Base-by-base conservation (phyloP, 2,797 vertebrate species). In the Bradypodion ventrale region DNA sequence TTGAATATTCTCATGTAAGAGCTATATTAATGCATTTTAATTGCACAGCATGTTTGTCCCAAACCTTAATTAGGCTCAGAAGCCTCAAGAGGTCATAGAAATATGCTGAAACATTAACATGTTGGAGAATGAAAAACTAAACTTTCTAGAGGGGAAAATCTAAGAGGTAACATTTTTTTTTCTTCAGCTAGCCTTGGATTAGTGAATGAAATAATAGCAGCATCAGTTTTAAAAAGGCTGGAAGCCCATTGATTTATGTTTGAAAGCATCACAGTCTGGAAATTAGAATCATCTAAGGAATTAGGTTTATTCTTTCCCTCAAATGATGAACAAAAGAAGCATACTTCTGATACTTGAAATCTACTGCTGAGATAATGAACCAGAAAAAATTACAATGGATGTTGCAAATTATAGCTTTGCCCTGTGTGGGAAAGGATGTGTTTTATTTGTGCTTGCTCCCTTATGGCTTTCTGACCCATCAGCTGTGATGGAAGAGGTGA, bases 341-440 rank as follows among this genome's bases (percentile, higher is more conserved):
- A 86, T 91, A 76, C 82, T 92, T 92, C 90, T 89, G 90, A 86
- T 86, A 83, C 91, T 87, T 88, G 84, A 88, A 93, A 88, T 81
- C 84, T 89, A 92, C 91, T 90, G 92, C 90, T 90, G 91, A 92
- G 94, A 95, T 94, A 95, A 95, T 95, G 95, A 95, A 93, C 92
- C 88, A 92, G 89, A 91, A 94, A 93, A 93, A 95, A 95, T 95
- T 94, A 93, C 89, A 90, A 90, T 90, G 90, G 84, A 88, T 87
- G 93, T 91, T 90, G 91, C 92, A 94, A 93, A 95, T 92, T 94
- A 94, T 88, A 94, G 89, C 92, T 92, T 93, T 93, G 87, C 90
- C 91, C 90, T 92, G 87, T 88, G 87, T 92, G 89, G n/a, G 85
- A 86, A 94, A 93, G 87, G 88, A 89, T 89, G 88, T 92, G 89